Base-by-base conservation (phyloP, 1,140 invertebrate species). In the Papilio polyxenes region DNA sequence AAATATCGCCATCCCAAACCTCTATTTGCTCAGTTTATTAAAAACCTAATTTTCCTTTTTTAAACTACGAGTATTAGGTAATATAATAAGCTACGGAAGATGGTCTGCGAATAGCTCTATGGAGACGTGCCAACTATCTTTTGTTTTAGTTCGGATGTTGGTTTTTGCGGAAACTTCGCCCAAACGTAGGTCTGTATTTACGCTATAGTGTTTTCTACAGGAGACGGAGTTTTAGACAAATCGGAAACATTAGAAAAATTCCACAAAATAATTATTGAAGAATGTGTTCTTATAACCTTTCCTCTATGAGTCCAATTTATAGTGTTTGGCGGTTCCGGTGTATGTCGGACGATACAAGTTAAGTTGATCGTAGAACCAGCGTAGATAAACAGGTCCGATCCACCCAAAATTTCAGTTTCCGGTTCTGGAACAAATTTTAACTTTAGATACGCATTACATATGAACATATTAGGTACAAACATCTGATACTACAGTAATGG, bases 341-440 rank as follows among this genome's bases (percentile, higher is more conserved):
- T 96, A 87, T 97, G 97, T 87, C 96, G 96, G 11, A 98, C 97
- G 83, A 98, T 95, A 93, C 98, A 98, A 1, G 98, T 98, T 75
- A 98, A 93, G 95, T 98, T 98, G 91, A 98, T 98, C 59, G 97
- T 98, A 84, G 97, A 98, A 69, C 97, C 97, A 87, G 96, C 96
- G 94, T 98, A 97, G 89, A 98, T 97, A 93, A 97, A 97, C 84
- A 98, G 90, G 86, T 98, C 97, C 1, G 97, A 96, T 31, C 97
- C 97, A 15, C 97, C 97, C 80, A 97, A 91, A 82, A 98, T 97
- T 91, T 97, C 96, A 3, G 97, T 98, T 84, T 97, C 96, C 48
- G 97, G 97, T 91, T 98, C 98, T 98, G 95, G 48, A 96, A 87
- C 59, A 87, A 88, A 83, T 56, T 84, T 37, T 49, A 81, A 62